A percentile compares a stretch with the other conserved stretches of the same genome.
Evolutionary conservation across 2,888 invertebrate species (phyloP).

Genomic region (Stegophylla sp.): DNA sequence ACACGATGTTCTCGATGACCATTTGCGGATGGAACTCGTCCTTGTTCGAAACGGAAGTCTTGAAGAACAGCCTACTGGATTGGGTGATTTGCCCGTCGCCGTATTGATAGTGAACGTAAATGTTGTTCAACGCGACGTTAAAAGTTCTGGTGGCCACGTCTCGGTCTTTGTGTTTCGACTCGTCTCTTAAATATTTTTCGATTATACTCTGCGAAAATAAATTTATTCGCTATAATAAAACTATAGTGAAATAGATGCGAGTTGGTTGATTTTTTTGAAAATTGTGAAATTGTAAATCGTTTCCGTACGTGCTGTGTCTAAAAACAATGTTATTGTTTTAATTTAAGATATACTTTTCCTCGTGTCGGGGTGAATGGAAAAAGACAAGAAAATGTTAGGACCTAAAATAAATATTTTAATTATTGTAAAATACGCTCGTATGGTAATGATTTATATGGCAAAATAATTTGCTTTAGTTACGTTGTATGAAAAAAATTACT

Average conservation of each 20-base stretch:
- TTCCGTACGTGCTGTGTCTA: no score
- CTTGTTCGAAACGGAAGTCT: conserved; percentile 69
- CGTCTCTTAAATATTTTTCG: conserved; percentile 47
- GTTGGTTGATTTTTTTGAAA: neutral
- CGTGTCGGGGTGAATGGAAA: no score
- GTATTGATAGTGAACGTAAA: conserved; percentile 73
- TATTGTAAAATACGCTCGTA: neutral
- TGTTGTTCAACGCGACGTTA: conserved; percentile 70
- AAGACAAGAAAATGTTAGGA: no score
- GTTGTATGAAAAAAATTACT: neutral
- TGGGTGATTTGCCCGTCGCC: conserved; percentile 71
- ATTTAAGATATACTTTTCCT: no score
- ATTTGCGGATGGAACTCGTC: neutral
- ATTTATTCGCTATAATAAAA: neutral
- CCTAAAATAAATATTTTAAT: no score
- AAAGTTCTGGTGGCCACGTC: conserved; percentile 75
- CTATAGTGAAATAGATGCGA: neutral
- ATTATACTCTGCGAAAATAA: conserved; percentile 11
- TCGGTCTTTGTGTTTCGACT: conserved; percentile 62
- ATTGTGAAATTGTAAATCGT: no score
- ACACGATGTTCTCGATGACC: conserved; percentile 36
- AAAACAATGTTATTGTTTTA: no score
- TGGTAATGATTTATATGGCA: neutral
- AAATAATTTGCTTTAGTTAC: neutral
- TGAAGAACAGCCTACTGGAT: conserved; percentile 72